Base-by-base conservation (phyloP, 2,888 invertebrate genomes). In the Hylaea fasciaria region DNA sequence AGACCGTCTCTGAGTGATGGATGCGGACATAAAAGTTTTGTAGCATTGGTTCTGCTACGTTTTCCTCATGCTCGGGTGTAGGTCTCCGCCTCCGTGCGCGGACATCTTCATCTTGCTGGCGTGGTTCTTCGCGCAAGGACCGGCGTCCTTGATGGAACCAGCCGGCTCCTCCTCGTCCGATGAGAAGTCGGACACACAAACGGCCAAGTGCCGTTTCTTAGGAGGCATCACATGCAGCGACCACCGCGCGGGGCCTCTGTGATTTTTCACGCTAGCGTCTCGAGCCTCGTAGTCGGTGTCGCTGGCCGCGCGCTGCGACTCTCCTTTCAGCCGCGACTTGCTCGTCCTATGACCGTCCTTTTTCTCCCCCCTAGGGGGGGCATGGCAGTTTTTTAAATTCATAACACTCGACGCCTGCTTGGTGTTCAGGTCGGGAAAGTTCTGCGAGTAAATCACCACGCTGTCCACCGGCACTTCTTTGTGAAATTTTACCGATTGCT, bases 331-430 rank as follows among this genome's bases (percentile, higher is more conserved):
- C 70, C 73, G 81, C 65, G 77, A 73, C 70, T 88, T 90, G 68
- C 78, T 84, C 48, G 78, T 71, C 72, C 86, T 81, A 72, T 86
- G 86, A 58, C 75, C 78, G 78, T 89, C 90, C 84, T 89, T 91
- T 90, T 91, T 91, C 76, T 89, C 91, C 92, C 91, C 92, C 91
- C 91, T 89, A 80, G 85, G 91, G 91, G 92, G 91, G 91, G 82
- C 85, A 83, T 89, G 89, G 84, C 82, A 91, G 92, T 92, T 92
- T 92, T 92, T 92, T 92, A 91, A 82, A 91, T 87, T 89, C 80
- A 84, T 85, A 58, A 83, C 82, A 83, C 86, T 89, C 62, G 86
- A 85, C 63, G 86, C 81, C 67, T 86, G 86, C 46, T 86, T 89
- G 40, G 84, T 74, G 66, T 82, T 86, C 50, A 87, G 77, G 68